Evolutionary conservation across 64 coral and sea anemone genomes (phyloP).

Genomic region (Astreopora myriophthalma): DNA sequence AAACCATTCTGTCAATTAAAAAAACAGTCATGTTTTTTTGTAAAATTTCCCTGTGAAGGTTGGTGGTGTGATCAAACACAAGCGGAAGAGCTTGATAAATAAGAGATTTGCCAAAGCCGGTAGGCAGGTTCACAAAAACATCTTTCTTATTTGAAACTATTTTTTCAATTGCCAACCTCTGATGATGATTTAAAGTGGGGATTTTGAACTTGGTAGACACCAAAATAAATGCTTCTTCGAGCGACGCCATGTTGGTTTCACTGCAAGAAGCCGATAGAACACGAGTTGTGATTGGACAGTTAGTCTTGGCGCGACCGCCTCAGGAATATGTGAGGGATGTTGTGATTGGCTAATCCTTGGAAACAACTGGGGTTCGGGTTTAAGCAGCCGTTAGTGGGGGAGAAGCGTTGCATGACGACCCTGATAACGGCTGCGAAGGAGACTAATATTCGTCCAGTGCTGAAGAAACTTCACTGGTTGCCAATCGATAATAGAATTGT

Average conservation of each 20-base stretch:
- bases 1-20: too few relatives aligned
- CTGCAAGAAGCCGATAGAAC: too few relatives aligned
- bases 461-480: too few relatives aligned
- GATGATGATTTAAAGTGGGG: neutral
- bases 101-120: conserved; percentile 43
- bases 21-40: too few relatives aligned
- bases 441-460: too few relatives aligned
- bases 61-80: neutral
- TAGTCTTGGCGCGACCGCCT: neutral
- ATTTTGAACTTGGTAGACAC: neutral
- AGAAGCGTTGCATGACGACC: neutral
- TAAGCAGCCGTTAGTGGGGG: neutral
- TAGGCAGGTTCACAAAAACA: conserved; percentile 39
- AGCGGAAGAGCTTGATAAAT: conserved; percentile 12
- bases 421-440: neutral
- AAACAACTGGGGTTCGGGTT: neutral
- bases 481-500: too few relatives aligned
- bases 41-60: too few relatives aligned
- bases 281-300: neutral
- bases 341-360: neutral
- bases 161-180: too few relatives aligned
- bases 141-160: too few relatives aligned
- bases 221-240: neutral
- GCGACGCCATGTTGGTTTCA: neutral
- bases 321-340: neutral